A percentile compares a stretch with the other conserved stretches of the same genome.
phyloP scores from a whole-genome alignment of 2,888 invertebrate species.

The Sarcophaga carnaria region DNA sequence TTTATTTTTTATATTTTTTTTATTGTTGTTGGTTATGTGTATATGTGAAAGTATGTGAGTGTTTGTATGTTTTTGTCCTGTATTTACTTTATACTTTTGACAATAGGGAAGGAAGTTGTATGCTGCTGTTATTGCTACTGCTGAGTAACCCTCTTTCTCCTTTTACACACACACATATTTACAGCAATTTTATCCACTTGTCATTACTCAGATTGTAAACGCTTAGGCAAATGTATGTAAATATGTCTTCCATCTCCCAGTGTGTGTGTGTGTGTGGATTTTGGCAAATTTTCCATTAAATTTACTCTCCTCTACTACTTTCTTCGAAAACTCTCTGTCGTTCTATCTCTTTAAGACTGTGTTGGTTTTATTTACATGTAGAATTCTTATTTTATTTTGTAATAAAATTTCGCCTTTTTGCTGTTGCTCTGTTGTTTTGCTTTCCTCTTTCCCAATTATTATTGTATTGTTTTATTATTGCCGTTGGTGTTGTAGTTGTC shows the following conservation, averaged over 20 bases:
- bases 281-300: slow-evolving; percentile 56
- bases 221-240: neutral
- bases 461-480: slow-evolving; percentile 9
- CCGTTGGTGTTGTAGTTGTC: neutral
- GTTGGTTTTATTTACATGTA: neutral
- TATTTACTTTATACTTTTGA: slow-evolving; percentile 59
- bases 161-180: neutral
- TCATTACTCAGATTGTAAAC: slow-evolving; percentile 13
- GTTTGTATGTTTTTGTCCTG: neutral
- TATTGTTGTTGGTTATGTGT: neutral
- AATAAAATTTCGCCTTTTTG: neutral
- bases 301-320: slow-evolving; percentile 34
- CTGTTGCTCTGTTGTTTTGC: neutral
- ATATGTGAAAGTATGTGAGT: neutral
- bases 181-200: neutral
- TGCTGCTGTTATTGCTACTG: slow-evolving; percentile 37
- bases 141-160: neutral
- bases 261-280: neutral
- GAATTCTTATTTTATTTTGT: neutral
- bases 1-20: slow-evolving; percentile 23
- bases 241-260: neutral
- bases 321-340: too few species aligned
- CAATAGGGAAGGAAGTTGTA: slow-evolving; percentile 55
- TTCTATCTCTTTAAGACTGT: neutral
- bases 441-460: neutral